Evolutionary conservation across 2,888 invertebrate genomes (phyloP).

Genomic region (Acrocyrtus sp.): DNA sequence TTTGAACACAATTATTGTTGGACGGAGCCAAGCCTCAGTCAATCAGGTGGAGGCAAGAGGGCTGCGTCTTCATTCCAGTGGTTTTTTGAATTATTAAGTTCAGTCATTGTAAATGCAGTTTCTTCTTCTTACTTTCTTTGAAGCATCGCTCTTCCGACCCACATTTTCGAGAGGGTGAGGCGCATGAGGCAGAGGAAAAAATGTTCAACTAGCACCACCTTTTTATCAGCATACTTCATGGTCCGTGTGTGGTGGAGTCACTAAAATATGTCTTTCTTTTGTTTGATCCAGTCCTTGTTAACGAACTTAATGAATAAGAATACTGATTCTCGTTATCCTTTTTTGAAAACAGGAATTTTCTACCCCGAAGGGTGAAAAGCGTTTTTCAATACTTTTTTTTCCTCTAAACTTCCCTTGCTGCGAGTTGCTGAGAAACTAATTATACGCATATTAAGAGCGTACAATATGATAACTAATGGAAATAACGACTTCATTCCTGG

Average conservation of each 20-base stretch:
- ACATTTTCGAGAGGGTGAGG: background rate
- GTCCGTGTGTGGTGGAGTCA: constrained; percentile 2
- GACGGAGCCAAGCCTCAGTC: constrained; percentile 52
- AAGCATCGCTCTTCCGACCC: constrained; percentile 13
- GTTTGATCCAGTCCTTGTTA: constrained; percentile 50
- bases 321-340: constrained; percentile 31
- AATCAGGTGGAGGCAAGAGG: constrained; percentile 54
- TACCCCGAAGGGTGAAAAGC: constrained; percentile 45
- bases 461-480: constrained; percentile 35
- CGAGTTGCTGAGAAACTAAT: constrained; percentile 32
- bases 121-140: background rate
- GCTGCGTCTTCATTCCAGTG: constrained; percentile 47
- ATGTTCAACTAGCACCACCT: background rate
- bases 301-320: constrained; percentile 47
- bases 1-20: constrained; percentile 48
- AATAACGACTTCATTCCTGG: constrained; percentile 37
- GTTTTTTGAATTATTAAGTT: constrained; percentile 45
- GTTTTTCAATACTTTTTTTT: background rate
- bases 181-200: constrained; percentile 8
- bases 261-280: constrained; percentile 44
- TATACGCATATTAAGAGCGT: constrained; percentile 24
- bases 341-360: constrained; percentile 30
- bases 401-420: too few species aligned
- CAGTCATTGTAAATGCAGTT: constrained; percentile 1
- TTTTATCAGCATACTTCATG: background rate